Evolutionary conservation across 2,888 invertebrate genomes (phyloP).

Genomic region (Parnassius mnemosyne): DNA sequence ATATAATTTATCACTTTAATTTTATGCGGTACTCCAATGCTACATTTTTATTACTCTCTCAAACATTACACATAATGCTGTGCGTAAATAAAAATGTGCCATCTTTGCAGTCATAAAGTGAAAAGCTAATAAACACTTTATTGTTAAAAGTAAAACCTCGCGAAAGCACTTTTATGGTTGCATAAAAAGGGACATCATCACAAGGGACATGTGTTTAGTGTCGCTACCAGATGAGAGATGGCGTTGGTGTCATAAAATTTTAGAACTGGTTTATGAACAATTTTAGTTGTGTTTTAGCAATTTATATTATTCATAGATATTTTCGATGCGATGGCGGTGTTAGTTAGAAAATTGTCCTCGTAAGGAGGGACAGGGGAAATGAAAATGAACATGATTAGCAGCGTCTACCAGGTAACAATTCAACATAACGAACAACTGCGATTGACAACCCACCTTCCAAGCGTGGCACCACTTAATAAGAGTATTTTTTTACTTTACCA

Average conservation of each 20-base stretch:
- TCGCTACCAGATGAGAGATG: slow-evolving; percentile 32
- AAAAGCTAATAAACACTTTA: slow-evolving; percentile 62
- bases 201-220: slow-evolving; percentile 29
- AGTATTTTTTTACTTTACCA: no score
- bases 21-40: slow-evolving; percentile 1
- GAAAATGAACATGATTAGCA: no score
- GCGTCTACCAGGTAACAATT: no score
- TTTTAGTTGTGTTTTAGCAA: no score
- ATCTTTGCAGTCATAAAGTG: slow-evolving; percentile 50
- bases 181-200: slow-evolving; percentile 37
- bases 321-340: no score
- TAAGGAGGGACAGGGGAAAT: no score
- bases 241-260: slow-evolving; percentile 23
- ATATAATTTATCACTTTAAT: slow-evolving; percentile 3
- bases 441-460: no score
- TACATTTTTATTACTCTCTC: slow-evolving; percentile 12
- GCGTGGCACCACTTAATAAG: no score
- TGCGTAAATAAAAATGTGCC: slow-evolving; percentile 42
- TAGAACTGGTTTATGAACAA: no score
- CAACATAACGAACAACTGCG: no score
- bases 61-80: slow-evolving; percentile 29
- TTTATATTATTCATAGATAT: no score
- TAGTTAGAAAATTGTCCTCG: no score
- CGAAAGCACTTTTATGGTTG: slow-evolving; percentile 47
- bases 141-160: slow-evolving; percentile 59